A percentile compares a stretch with the other conserved stretches of the same genome.
phyloP scores from a whole-genome alignment of 1,140 invertebrate species.

The Apis dorsata region DNA sequence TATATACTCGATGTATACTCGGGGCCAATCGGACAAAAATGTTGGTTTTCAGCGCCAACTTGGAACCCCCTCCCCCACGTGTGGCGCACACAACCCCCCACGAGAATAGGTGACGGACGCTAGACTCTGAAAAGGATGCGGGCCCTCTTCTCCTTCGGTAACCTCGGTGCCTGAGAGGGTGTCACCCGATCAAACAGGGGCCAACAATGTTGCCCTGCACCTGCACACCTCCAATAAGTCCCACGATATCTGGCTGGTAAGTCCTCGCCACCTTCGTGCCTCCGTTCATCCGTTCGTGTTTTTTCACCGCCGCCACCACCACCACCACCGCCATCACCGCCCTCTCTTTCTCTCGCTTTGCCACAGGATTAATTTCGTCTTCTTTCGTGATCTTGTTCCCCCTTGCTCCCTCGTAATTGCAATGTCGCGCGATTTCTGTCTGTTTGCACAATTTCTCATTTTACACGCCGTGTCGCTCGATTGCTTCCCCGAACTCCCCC shows the following conservation, averaged over 20 bases:
- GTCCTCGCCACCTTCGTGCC: constrained; percentile 68
- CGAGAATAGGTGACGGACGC: constrained; percentile 64
- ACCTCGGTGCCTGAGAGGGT: constrained; percentile 66
- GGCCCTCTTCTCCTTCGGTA: constrained; percentile 67
- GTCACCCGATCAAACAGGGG: constrained; percentile 63
- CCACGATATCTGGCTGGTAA: constrained; percentile 69
- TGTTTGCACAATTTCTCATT: constrained; percentile 49
- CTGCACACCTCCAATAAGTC: constrained; percentile 69
- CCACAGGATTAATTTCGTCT: constrained; percentile 21
- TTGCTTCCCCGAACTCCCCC: constrained; percentile 8
- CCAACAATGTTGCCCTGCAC: constrained; percentile 61
- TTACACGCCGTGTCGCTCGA: constrained; percentile 39
- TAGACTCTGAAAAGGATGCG: constrained; percentile 63
- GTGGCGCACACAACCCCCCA: constrained; percentile 48
- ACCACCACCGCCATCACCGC: background rate
- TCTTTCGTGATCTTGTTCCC: background rate
- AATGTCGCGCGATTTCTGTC: constrained; percentile 38
- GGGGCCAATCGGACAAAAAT: constrained; percentile 67
- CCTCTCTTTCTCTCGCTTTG: constrained; percentile 53
- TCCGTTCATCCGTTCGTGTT: constrained; percentile 67
- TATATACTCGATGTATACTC: constrained; percentile 41
- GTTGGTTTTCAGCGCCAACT: constrained; percentile 79
- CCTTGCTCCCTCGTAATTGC: background rate
- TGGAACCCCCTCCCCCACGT: constrained; percentile 41
- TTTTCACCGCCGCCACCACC: constrained; percentile 39